Base-by-base conservation (phyloP, 1,140 invertebrate genomes). In the Heterodera schachtii region DNA sequence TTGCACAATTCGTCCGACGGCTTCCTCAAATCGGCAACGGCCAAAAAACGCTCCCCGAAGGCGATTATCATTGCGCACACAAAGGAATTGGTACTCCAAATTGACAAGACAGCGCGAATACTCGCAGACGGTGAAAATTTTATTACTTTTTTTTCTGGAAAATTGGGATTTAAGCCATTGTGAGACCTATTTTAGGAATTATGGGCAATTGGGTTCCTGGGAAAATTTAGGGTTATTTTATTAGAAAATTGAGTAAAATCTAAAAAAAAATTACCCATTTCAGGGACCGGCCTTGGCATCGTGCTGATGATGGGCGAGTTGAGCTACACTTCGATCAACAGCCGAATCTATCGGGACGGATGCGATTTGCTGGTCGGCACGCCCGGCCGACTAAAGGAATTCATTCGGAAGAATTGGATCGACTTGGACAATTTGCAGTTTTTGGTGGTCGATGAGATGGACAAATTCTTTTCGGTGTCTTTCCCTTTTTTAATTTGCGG, bases 11-110 rank as follows among this genome's bases (percentile, higher is more conserved):
- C 1, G 21, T 69, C 11, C 76, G 70, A 46, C 11, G 0, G 21
- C 31, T 78, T 13, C n/a, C 2, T 5, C 13, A 5, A 78, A 11
- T 21, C 60, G 13, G 41, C 21, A 9, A 7, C 19, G 43, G 21
- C 47, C 8, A 67, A 78, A 43, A 43, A n/a, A 43, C 1, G 9
- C 44, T 66, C 76, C 19, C 76, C 76, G 19, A 21, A 69, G n/a
- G 76, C 76, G 47, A 67, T 78, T 19, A 16, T 78, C 13, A n/a
- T 78, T 78, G 76, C 76, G 11, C 76, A 78, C 76, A 78, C 76
- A 2, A 78, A 78, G n/a, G 76, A 78, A n/a, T 46, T 78, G 60
- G 41, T 78, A 46, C 64, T 70, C 8, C 76, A 78, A 47, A 31
- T 78, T 11, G 21, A 69, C 76, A 67, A 69, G 19, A 47, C 31